A percentile compares a stretch with the other conserved stretches of the same genome.
These are phyloP conservation scores for Trachelus tabidus DNA, from an alignment of 2,888 invertebrate genomes.

Conservation along the genomic window DNA sequence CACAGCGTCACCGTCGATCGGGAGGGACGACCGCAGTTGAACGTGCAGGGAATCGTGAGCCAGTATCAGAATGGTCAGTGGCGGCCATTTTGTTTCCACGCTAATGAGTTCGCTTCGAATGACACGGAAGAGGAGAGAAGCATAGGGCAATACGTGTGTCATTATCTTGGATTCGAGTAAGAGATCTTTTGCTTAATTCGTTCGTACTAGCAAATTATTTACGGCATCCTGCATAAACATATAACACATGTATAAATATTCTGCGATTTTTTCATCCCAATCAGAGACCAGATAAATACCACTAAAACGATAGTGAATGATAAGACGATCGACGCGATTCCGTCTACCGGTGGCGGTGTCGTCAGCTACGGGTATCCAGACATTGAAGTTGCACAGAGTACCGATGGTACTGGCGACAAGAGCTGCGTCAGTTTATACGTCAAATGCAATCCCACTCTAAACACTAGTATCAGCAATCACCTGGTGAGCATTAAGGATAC, in stretches of 20 bases:
- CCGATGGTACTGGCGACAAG: slow-evolving; percentile 11
- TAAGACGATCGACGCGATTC: slow-evolving; percentile 16
- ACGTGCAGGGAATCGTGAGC: slow-evolving; percentile 73
- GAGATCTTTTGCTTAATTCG: neutral
- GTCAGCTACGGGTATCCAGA: slow-evolving; percentile 27
- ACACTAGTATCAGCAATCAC: slow-evolving; percentile 25
- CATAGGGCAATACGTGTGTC: slow-evolving; percentile 69
- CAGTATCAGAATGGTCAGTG: slow-evolving; percentile 73
- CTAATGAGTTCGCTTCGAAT: slow-evolving; percentile 32
- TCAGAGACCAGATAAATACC: neutral
- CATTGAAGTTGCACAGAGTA: slow-evolving; percentile 5
- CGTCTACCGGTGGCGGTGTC: slow-evolving; percentile 12
- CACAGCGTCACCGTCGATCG: slow-evolving; percentile 71
- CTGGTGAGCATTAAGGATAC: slow-evolving; percentile 26
- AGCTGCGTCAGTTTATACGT: slow-evolving; percentile 47
- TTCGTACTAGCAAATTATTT: neutral
- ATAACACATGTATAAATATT: neutral
- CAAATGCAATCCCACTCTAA: slow-evolving; percentile 45
- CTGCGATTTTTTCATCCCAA: neutral
- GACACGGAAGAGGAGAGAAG: slow-evolving; percentile 57
- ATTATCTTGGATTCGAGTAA: slow-evolving; percentile 76
- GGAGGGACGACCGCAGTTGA: slow-evolving; percentile 72
- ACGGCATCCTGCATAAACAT: neutral
- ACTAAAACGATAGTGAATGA: slow-evolving; percentile 19
- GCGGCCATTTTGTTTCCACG: slow-evolving; percentile 74